Percentiles rank a stretch among this genome's conserved stretches.
These are phyloP conservation scores for Cheilinus undulatus DNA, from an alignment of 2,113 vertebrate genomes.

Conservation along the genomic window DNA sequence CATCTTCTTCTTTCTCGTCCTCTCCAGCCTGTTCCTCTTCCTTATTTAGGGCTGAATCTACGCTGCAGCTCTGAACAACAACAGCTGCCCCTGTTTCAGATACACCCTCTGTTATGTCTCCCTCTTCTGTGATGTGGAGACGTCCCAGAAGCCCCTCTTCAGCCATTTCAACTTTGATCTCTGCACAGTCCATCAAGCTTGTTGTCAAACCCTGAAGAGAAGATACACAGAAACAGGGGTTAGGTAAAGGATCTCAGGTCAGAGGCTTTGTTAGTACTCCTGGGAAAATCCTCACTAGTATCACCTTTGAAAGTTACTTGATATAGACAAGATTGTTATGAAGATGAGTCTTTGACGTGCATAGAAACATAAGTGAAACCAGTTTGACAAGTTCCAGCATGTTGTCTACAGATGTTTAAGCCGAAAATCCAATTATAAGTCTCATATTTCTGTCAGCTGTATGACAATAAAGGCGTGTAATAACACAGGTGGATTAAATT, in stretches of 20 bases:
- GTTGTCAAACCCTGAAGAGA: conserved; percentile 37
- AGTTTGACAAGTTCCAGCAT: conserved; percentile 60
- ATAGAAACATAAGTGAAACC: conserved; percentile 44
- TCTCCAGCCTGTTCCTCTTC: conserved; percentile 38
- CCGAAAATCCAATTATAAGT: conserved; percentile 2
- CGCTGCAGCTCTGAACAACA: conserved; percentile 1
- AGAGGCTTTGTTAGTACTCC: background rate
- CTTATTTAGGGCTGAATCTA: conserved; percentile 13
- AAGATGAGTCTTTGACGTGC: conserved; percentile 13
- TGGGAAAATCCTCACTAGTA: background rate
- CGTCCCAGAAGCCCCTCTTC: conserved; percentile 60
- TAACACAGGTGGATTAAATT: background rate
- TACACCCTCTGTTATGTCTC: conserved; percentile 49
- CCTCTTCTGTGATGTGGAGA: conserved; percentile 78
- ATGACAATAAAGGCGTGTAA: conserved; percentile 7
- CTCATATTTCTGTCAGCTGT: background rate
- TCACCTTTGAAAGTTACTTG: background rate
- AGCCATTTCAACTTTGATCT: conserved; percentile 64
- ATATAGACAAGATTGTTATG: background rate
- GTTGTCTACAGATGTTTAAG: conserved; percentile 47
- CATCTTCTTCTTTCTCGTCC: conserved; percentile 11
- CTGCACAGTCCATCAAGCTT: conserved; percentile 34
- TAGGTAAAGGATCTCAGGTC: conserved; percentile 9
- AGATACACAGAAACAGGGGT: background rate
- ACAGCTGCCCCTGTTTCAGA: conserved; percentile 3